Evolutionary conservation across 2,797 vertebrate species (phyloP).

Genomic region (Mus spretus): DNA sequence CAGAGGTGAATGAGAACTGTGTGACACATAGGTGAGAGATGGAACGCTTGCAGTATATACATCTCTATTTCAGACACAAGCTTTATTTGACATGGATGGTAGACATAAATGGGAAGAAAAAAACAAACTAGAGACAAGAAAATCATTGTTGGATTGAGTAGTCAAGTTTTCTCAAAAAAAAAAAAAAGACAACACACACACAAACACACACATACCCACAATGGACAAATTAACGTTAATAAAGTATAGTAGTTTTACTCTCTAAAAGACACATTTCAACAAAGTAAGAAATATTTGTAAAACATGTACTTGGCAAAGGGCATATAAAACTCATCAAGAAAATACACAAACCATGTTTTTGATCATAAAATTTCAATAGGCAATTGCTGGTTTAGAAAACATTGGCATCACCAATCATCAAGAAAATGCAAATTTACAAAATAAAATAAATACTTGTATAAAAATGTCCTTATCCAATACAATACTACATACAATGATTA

Average conservation of each 20-base stretch:
- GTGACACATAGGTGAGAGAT: neutral
- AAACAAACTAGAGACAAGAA: neutral
- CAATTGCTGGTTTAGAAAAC: neutral
- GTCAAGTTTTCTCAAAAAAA: conserved; percentile 56
- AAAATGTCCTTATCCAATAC: neutral
- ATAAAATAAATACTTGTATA: neutral
- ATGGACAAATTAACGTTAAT: conserved; percentile 1
- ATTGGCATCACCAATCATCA: conserved; percentile 47
- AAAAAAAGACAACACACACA: conserved; percentile 9
- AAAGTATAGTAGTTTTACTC: conserved; percentile 34
- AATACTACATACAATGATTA: neutral
- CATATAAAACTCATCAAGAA: conserved; percentile 28
- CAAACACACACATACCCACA: neutral
- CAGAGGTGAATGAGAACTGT: neutral
- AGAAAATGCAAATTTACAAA: conserved; percentile 32
- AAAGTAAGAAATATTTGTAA: conserved; percentile 54
- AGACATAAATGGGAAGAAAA: conserved; percentile 17
- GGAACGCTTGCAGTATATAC: neutral
- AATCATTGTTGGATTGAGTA: conserved; percentile 46
- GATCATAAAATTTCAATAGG: conserved; percentile 36
- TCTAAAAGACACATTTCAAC: conserved; percentile 14
- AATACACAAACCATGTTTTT: neutral
- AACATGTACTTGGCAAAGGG: conserved; percentile 11
- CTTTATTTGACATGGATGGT: conserved; percentile 33
- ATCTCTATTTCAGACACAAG: neutral